These are phyloP conservation scores for Myotis daubentonii DNA, from an alignment of 2,797 vertebrate genomes.

Conservation along the genomic window DNA sequence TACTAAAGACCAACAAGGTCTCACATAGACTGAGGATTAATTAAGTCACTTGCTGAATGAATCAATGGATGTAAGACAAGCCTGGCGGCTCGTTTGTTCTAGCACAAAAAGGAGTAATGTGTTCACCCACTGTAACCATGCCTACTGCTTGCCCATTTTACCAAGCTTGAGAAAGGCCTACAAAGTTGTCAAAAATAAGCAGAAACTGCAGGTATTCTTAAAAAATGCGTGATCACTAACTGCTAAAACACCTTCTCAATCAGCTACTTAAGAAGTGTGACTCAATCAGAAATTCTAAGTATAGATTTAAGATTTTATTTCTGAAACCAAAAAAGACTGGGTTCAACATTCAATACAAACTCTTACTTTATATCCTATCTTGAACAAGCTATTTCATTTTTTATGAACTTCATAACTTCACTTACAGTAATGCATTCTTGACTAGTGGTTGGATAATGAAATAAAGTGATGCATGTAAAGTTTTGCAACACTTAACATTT, in stretches of 20 bases:
- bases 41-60: not conserved
- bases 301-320: constrained; percentile 4
- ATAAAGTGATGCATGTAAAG: not conserved
- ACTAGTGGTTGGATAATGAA: not conserved
- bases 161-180: not conserved
- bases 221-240: not conserved
- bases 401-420: not conserved
- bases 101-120: not conserved
- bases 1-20: not conserved
- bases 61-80: not conserved
- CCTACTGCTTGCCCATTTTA: not conserved
- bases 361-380: not conserved
- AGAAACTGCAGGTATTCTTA: not conserved
- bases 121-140: not conserved
- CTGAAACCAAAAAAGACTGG: not conserved
- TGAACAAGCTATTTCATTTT: not conserved
- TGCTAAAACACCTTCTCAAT: not conserved
- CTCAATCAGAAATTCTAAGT: not conserved
- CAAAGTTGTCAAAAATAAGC: not conserved
- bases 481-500: not conserved
- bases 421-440: not conserved
- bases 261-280: not conserved
- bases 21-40: not conserved
- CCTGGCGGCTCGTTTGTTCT: not conserved
- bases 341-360: not conserved